Evolutionary conservation across 2,888 invertebrate species (phyloP).

Genomic region (Gasteruption jaculator): DNA sequence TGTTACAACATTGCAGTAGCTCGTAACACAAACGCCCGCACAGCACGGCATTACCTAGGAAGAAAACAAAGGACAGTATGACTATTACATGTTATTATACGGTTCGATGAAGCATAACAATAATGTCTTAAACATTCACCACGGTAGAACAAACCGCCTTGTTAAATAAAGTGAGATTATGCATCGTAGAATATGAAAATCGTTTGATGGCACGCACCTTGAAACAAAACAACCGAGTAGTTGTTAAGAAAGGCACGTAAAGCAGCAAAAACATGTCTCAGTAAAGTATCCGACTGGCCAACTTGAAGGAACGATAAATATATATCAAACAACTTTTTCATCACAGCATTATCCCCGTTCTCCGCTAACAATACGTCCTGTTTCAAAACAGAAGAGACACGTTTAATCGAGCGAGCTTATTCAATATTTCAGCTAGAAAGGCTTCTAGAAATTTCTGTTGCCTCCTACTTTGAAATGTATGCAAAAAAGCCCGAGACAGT

Average conservation of each 20-base stretch:
- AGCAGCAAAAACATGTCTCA: constrained; percentile 89
- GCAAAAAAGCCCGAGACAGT: constrained; percentile 81
- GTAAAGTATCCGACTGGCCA: constrained; percentile 86
- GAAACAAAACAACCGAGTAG: constrained; percentile 77
- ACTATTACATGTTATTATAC: neutral
- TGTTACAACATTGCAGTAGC: constrained; percentile 79
- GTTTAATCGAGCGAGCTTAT: no score
- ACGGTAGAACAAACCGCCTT: constrained; percentile 4
- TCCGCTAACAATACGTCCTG: constrained; percentile 53
- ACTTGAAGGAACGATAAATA: constrained; percentile 82
- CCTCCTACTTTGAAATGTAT: constrained; percentile 62
- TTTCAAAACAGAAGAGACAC: constrained; percentile 1
- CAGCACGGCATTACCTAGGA: constrained; percentile 67
- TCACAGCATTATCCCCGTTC: constrained; percentile 69
- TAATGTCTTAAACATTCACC: neutral
- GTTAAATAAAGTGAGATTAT: neutral
- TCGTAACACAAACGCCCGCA: constrained; percentile 80
- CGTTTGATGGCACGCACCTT: constrained; percentile 56
- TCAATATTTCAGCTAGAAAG: constrained; percentile 2
- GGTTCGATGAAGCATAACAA: neutral
- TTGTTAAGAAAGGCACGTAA: constrained; percentile 88
- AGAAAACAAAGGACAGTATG: constrained; percentile 1
- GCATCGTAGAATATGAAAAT: neutral
- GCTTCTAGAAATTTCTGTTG: neutral
- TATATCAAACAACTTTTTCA: constrained; percentile 79